A percentile compares a stretch with the other conserved stretches of the same genome.
Conservation (phyloP, 2,888 invertebrate species). For the Periphyllus acericola region DNA sequence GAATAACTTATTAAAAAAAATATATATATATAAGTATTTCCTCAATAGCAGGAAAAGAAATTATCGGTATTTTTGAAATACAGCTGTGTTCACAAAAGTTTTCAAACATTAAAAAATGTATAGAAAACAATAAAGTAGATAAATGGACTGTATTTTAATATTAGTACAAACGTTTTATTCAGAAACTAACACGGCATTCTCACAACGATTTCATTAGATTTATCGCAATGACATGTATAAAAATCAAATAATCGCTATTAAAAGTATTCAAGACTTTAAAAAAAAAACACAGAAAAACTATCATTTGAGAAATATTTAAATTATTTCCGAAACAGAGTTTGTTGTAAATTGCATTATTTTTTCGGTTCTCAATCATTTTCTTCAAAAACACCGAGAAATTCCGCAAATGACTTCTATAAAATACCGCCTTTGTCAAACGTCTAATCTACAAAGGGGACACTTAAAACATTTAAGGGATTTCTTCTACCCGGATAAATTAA, state of each 20-base stretch:
- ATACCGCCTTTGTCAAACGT: background rate
- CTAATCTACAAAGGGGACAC: background rate
- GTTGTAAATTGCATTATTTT: background rate
- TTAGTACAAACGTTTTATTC: background rate
- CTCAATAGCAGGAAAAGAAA: too few relatives aligned
- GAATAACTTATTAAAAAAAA: too few relatives aligned
- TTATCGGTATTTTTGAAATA: too few relatives aligned
- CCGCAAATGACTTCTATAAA: background rate
- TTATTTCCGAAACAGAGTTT: background rate
- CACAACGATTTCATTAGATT: too few relatives aligned
- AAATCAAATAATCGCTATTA: too few relatives aligned
- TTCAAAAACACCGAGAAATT: background rate
- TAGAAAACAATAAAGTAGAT: background rate
- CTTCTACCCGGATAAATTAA: background rate
- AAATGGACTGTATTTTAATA: background rate
- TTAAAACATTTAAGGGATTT: background rate
- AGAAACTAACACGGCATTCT: too few relatives aligned
- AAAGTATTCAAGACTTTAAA: background rate
- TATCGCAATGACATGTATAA: too few relatives aligned
- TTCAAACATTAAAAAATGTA: too few relatives aligned
- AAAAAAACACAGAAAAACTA: background rate
- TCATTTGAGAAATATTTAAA: background rate
- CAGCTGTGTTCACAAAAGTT: too few relatives aligned
- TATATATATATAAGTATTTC: too few relatives aligned
- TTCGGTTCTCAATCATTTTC: background rate